Base-by-base conservation (phyloP, 2,113 vertebrate genomes). In the Pogona vitticeps region DNA sequence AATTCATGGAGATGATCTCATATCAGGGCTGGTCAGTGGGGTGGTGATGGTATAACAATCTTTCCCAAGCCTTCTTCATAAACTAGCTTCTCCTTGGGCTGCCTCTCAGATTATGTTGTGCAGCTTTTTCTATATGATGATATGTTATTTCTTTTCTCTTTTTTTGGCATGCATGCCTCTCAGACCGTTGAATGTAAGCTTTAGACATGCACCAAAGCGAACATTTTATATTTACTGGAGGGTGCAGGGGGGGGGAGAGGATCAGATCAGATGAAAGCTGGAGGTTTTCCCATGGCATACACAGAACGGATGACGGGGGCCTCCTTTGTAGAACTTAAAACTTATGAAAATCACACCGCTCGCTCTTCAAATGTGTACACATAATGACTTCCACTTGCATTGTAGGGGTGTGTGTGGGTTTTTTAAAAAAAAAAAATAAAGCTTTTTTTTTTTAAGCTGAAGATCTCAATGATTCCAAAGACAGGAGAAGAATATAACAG, bases 191-290 rank as follows among this genome's bases (percentile, higher is more conserved):
- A 73, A 85, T 46, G 85, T 78, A 59, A 20, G 90, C 86, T 83
- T 92, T 86, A 93, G 89, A 92, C 94, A 80, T 88, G 78, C 79
- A 81, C 93, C 94, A 92, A 93, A 94, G 92, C 52, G 88, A 91
- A 79, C 90, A 90, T 91, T 94, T 93, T 82, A 92, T 92, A 84
- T 88, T 88, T 52, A 5, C 10, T 10, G 46, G 46, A 10, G 46
- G 46, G 46, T 52, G 46, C n/a, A n/a, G 46, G 46, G 46, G 46
- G 88, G 85, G 88, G 82, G 85, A 10, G 5, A 90, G 93, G 91
- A 93, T 95, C 94, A 94, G 90, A 92, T 86, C 94, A 93, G 94
- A 95, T 95, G 92, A 95, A 92, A 92, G 92, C 81, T 90, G 73
- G 77, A 88, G 92, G 17, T 90, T 86, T 79, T 87, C 82, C 91